These are phyloP conservation scores for Ichneumon xanthorius DNA, from an alignment of 2,888 invertebrate genomes.

Conservation along the genomic window DNA sequence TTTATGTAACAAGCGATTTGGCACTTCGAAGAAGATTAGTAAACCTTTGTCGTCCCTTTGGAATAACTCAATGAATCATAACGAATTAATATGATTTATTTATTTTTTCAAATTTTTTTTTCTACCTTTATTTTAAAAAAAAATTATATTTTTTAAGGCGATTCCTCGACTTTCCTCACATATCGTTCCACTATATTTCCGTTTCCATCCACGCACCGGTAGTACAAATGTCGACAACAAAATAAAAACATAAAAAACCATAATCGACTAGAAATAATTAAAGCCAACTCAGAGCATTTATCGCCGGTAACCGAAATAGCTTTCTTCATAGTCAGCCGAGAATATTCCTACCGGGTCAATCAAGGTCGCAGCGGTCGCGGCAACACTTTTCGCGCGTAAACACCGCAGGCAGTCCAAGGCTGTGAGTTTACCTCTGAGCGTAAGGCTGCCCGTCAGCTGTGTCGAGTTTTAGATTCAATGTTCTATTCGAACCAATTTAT, in stretches of 20 bases:
- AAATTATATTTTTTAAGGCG: neutral
- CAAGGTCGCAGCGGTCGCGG: neutral
- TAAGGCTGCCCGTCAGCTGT: neutral
- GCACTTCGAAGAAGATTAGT: neutral
- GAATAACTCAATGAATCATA: neutral
- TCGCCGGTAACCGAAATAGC: neutral
- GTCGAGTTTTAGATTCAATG: neutral
- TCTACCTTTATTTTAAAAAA: neutral
- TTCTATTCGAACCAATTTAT: neutral
- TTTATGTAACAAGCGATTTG: neutral
- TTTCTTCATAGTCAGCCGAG: neutral
- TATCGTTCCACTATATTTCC: neutral
- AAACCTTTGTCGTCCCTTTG: neutral
- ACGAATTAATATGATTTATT: neutral
- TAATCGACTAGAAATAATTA: neutral
- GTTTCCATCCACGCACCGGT: neutral
- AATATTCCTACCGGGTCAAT: conserved; percentile 3
- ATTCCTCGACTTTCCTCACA: neutral
- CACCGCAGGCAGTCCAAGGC: neutral
- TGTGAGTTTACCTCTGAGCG: neutral
- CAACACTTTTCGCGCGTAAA: conserved; percentile 19
- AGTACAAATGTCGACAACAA: no score
- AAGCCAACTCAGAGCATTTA: neutral
- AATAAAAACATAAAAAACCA: no score
- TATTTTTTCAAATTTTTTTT: neutral